Percentiles rank a stretch among this genome's conserved stretches.
Evolutionary conservation across 2,888 invertebrate genomes (phyloP).

Genomic region (Sturmia bella): DNA sequence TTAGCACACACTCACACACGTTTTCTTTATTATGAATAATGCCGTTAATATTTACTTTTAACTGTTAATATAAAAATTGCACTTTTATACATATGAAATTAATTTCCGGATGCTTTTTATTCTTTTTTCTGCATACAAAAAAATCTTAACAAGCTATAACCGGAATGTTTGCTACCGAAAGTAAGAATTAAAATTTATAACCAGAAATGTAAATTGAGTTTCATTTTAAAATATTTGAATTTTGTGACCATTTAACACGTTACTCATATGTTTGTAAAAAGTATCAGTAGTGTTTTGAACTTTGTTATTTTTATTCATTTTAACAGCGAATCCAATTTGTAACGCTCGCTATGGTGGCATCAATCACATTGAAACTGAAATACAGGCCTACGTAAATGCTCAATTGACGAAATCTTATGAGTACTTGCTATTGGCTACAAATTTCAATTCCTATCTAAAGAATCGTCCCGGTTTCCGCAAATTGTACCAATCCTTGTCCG

Average conservation of each 20-base stretch:
- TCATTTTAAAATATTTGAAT: neutral
- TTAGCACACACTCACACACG: no score
- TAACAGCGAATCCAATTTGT: conserved; percentile 69
- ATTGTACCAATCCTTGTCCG: conserved; percentile 88
- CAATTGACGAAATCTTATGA: conserved; percentile 89
- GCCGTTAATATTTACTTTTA: conserved; percentile 46
- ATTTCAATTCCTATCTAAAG: conserved; percentile 89
- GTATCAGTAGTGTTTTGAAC: no score
- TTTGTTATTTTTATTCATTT: no score
- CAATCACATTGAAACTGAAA: conserved; percentile 73
- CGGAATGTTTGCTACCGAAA: conserved; percentile 77
- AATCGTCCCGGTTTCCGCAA: conserved; percentile 90
- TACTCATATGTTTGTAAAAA: no score
- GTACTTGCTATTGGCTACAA: conserved; percentile 88
- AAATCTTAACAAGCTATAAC: conserved; percentile 75
- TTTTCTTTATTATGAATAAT: no score
- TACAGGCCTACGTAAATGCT: conserved; percentile 82
- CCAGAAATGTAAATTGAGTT: conserved; percentile 17
- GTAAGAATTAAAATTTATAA: conserved; percentile 72
- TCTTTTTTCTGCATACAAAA: conserved; percentile 56
- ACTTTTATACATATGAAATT: conserved; percentile 19
- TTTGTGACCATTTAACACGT: neutral
- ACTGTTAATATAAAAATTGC: conserved; percentile 28
- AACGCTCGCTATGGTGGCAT: conserved; percentile 77
- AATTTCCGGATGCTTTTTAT: conserved; percentile 68